These are phyloP conservation scores for Drosophila biarmipes DNA, from an alignment of 1,140 invertebrate genomes.

Conservation along the genomic window DNA sequence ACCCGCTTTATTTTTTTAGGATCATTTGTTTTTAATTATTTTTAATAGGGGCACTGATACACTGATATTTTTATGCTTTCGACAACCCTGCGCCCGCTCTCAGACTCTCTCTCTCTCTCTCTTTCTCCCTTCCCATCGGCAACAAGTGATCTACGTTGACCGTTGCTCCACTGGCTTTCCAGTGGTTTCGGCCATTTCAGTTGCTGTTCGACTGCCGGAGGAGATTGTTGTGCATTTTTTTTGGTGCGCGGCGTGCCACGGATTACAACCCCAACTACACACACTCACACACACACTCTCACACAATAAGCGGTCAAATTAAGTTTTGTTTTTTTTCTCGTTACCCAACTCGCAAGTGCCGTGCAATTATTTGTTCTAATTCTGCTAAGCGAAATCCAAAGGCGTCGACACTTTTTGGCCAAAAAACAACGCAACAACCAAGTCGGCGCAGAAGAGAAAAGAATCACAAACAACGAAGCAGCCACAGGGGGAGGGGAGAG, in stretches of 20 bases:
- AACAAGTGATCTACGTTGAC: conserved; percentile 39
- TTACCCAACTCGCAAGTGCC: conserved; percentile 24
- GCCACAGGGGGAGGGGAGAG: not conserved
- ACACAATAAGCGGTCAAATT: conserved; percentile 20
- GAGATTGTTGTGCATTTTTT: conserved; percentile 47
- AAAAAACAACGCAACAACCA: conserved; percentile 7
- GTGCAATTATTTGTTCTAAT: conserved; percentile 40
- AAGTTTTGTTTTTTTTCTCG: conserved; percentile 21
- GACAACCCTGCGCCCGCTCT: not conserved
- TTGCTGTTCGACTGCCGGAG: conserved; percentile 50
- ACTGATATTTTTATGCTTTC: not conserved
- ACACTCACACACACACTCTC: conserved; percentile 15
- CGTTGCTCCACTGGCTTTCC: conserved; percentile 5
- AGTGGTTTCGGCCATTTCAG: conserved; percentile 32
- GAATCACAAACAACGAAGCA: conserved; percentile 30
- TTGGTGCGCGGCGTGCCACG: conserved; percentile 50
- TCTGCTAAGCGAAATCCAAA: conserved; percentile 22
- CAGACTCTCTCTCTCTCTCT: conserved; percentile 7
- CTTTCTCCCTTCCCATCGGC: not conserved
- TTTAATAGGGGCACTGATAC: not conserved
- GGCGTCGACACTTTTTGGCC: conserved; percentile 13
- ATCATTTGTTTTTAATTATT: not conserved
- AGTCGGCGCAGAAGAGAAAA: conserved; percentile 10
- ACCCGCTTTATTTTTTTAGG: too few species aligned
- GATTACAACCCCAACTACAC: conserved; percentile 7